A percentile compares a stretch with the other conserved stretches of the same genome.
These are phyloP conservation scores for Gadus chalcogrammus DNA, from an alignment of 2,113 vertebrate species.

Conservation along the genomic window DNA sequence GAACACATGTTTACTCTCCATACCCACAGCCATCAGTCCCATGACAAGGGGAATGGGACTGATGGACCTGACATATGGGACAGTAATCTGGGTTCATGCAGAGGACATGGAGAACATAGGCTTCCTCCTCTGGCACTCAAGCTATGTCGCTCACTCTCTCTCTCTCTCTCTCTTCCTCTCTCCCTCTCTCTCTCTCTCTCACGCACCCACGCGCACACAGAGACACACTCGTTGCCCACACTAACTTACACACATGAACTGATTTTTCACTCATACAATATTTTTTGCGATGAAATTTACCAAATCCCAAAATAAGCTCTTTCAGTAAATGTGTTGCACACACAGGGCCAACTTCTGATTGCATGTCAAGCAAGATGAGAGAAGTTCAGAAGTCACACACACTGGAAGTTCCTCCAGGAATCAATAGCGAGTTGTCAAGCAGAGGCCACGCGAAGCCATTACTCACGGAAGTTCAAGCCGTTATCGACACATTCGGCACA, in stretches of 20 bases:
- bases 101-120: slow-evolving; percentile 56
- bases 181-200: slow-evolving; percentile 14
- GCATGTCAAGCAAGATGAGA: slow-evolving; percentile 23
- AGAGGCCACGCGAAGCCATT: slow-evolving; percentile 6
- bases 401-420: slow-evolving; percentile 11
- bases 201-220: not conserved
- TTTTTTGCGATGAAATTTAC: slow-evolving; percentile 7
- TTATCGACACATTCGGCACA: not conserved
- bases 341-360: slow-evolving; percentile 22
- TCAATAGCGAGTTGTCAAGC: slow-evolving; percentile 8
- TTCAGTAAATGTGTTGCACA: too few species aligned
- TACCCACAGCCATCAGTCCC: slow-evolving; percentile 54
- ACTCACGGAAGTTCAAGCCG: too few species aligned
- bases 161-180: not conserved
- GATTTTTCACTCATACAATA: too few species aligned
- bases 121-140: not conserved
- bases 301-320: slow-evolving; percentile 22
- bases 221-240: too few species aligned
- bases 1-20: slow-evolving; percentile 59
- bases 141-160: not conserved
- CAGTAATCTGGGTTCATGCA: slow-evolving; percentile 57
- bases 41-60: slow-evolving; percentile 56
- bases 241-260: too few species aligned
- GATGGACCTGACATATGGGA: slow-evolving; percentile 58
- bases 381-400: slow-evolving; percentile 2